These are phyloP conservation scores for Bombus cullumanus DNA, from an alignment of 1,140 invertebrate genomes.

Conservation along the genomic window DNA sequence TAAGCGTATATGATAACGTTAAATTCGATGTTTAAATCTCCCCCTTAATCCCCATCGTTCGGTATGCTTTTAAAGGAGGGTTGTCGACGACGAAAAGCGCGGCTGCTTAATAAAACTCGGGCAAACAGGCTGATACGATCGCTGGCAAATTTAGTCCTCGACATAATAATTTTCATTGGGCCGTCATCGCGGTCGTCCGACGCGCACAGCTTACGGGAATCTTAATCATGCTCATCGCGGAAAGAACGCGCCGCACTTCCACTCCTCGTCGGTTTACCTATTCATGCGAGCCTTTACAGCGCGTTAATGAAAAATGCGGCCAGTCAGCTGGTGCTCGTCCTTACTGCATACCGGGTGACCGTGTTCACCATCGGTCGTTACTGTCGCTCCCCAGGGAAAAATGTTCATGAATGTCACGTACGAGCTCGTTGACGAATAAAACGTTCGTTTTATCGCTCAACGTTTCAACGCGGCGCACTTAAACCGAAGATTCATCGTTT, in stretches of 20 bases:
- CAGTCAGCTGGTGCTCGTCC: conserved; percentile 73
- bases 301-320: conserved; percentile 80
- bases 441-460: neutral
- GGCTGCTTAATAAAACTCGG: conserved; percentile 23
- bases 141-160: conserved; percentile 11
- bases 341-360: conserved; percentile 66
- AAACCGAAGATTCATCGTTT: conserved; percentile 2
- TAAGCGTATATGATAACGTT: neutral
- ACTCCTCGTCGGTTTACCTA: conserved; percentile 72
- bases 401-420: neutral
- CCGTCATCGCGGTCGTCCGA: conserved; percentile 36
- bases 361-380: conserved; percentile 10
- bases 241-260: conserved; percentile 54
- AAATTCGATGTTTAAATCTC: neutral
- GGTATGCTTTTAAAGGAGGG: neutral
- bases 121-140: conserved; percentile 48
- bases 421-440: conserved; percentile 12
- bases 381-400: conserved; percentile 9
- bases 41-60: too few relatives aligned
- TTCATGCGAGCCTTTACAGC: conserved; percentile 77
- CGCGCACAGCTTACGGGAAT: conserved; percentile 57
- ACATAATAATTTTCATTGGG: conserved; percentile 44
- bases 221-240: conserved; percentile 59
- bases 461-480: neutral
- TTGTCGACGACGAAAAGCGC: conserved; percentile 11